These are phyloP conservation scores for Brachionus koreanus DNA, from an alignment of 1,140 invertebrate genomes.

Conservation along the genomic window DNA sequence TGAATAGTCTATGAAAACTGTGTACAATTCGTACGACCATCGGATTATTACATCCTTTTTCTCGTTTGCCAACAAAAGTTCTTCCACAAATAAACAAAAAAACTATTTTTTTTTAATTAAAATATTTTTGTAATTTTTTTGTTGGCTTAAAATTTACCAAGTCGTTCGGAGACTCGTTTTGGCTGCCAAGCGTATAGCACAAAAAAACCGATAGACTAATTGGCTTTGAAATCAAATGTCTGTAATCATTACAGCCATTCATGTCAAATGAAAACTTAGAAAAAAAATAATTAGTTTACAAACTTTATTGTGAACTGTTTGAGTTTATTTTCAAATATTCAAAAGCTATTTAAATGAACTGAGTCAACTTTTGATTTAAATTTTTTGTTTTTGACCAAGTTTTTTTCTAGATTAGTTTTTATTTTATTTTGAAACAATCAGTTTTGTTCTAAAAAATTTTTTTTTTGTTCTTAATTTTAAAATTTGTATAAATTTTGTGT, in stretches of 20 bases:
- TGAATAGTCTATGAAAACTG: neutral
- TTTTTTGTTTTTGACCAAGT: neutral
- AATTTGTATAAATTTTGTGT: too few species aligned
- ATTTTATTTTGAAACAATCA: neutral
- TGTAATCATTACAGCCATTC: conserved; percentile 8
- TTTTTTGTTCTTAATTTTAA: neutral
- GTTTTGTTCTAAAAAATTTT: neutral
- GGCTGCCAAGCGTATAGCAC: neutral
- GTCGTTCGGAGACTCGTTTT: conserved; percentile 22
- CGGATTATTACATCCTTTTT: conserved; percentile 34
- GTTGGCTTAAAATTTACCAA: neutral
- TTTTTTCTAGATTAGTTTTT: too few species aligned
- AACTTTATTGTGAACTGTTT: neutral
- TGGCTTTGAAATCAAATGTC: conserved; percentile 2
- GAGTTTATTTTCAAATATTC: neutral
- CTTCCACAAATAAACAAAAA: conserved; percentile 40
- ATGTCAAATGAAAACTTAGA: conserved; percentile 19
- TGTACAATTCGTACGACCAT: conserved; percentile 40
- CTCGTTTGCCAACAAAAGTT: neutral
- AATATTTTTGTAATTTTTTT: neutral
- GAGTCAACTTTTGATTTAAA: neutral
- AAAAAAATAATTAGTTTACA: neutral
- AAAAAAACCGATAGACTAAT: conserved; percentile 22
- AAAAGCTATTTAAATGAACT: neutral
- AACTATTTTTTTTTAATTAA: neutral